These are phyloP conservation scores for Apteryx mantelli DNA, from an alignment of 2,113 vertebrate genomes.

Conservation along the genomic window DNA sequence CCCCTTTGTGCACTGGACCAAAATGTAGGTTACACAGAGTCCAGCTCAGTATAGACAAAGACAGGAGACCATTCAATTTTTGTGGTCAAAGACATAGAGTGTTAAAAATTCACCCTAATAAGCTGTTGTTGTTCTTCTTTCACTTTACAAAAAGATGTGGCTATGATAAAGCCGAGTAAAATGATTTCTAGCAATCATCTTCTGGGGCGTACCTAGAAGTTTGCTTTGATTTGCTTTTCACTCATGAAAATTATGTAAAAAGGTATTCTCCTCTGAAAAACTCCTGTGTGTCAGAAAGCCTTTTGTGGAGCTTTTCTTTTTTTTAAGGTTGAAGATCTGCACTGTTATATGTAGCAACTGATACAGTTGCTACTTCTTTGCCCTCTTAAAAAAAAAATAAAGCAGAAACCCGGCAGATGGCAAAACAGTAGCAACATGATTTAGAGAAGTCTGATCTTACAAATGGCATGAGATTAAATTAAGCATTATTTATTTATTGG, in stretches of 20 bases:
- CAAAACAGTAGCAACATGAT: neutral
- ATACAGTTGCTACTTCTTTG: neutral
- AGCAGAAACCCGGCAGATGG: neutral
- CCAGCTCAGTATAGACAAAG: neutral
- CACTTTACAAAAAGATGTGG: neutral
- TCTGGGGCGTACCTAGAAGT: neutral
- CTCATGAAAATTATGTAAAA: neutral
- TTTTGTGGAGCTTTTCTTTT: neutral
- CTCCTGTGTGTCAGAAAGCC: neutral
- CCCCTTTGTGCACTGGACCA: rapidly evolving
- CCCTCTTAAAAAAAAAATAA: neutral
- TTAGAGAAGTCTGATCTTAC: neutral
- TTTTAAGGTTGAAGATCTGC: neutral
- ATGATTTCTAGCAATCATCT: neutral
- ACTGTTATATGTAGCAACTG: neutral
- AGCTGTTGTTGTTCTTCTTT: neutral
- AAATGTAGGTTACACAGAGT: neutral
- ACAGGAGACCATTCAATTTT: neutral
- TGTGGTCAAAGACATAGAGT: neutral
- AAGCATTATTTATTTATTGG: neutral
- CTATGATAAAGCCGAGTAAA: neutral
- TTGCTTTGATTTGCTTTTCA: neutral
- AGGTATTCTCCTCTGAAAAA: neutral
- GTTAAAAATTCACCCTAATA: neutral
- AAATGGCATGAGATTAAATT: neutral